Evolutionary conservation across 2,888 invertebrate genomes (phyloP), one percentile per base, ranked within the genome.

Genomic region (Bembecia ichneumoniformis): DNA sequence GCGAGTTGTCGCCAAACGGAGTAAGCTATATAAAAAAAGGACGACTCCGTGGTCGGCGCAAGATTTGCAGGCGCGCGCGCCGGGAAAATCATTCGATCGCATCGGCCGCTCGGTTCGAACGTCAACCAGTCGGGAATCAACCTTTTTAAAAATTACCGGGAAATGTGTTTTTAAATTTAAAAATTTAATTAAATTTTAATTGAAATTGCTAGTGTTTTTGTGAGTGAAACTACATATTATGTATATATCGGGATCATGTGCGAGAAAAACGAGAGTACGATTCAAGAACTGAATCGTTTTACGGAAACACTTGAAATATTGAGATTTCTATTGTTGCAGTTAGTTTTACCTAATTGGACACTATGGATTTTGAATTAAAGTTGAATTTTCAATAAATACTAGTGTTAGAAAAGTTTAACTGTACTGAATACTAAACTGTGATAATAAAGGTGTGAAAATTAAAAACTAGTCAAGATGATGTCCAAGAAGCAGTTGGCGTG

Each of bases 401-500:
- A 28, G 28, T 28, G 28, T 28, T 28, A 28, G 9, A 28, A 20
- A 28, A 28, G 28, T 28, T 64, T 28, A 28, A 28, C 7, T 9
- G 28, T 7, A 28, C 28, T 28, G 28, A 9, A 60, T 36, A 56
- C 54, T 43, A 54, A 48, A 49, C 35, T 46, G 49, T 53, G 52
- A 47, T 55, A 56, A 51, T 46, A 59, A 58, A 58, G 57, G 55
- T 46, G 49, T 51, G 47, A 49, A 51, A 51, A 53, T 51, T 51
- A n/a, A 68, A 56, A 77, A 47, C 67, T 73, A 68, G 68, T 76
- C 82, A 89, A 89, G 78, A 90, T 89, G 88, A 94, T 94, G 94
- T 92, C 93, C 74, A 93, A 92, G 72, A 93, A 91, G 88, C 93
- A 94, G 84, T 91, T 94, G 89, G 88, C 93, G 57, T 91, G 92